Evolutionary conservation across 64 coral and sea anemone genomes (phyloP).

Genomic region (Trachythela sp.): DNA sequence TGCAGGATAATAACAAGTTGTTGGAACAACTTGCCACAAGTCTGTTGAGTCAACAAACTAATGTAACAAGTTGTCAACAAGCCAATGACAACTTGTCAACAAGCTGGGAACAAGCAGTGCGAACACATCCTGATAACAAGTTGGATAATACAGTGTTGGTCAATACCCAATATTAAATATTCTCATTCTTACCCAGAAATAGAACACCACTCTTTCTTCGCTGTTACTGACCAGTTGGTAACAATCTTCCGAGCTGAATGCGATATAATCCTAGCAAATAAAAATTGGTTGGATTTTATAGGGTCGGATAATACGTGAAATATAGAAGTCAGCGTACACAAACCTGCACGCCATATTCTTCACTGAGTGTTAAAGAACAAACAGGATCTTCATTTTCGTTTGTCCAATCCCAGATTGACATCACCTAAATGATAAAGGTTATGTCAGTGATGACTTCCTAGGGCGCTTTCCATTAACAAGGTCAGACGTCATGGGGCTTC

Average conservation of each 20-base stretch:
- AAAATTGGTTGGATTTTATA: background rate
- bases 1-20: no score
- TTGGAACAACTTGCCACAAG: no score
- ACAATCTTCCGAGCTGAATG: slow-evolving; percentile 70
- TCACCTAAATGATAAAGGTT: slow-evolving; percentile 44
- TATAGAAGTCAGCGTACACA: background rate
- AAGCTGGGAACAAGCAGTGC: no score
- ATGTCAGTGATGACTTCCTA: no score
- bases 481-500: no score
- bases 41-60: background rate
- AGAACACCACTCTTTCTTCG: slow-evolving; percentile 81
- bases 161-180: background rate
- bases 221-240: slow-evolving; percentile 91
- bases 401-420: slow-evolving; percentile 98
- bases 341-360: slow-evolving; percentile 89
- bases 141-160: no score
- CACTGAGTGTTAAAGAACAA: slow-evolving; percentile 77
- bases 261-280: slow-evolving; percentile 64
- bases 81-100: no score
- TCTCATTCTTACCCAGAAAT: slow-evolving; percentile 57
- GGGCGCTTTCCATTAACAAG: no score
- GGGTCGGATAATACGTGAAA: background rate
- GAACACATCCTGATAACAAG: no score
- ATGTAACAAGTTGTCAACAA: no score
- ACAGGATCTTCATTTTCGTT: slow-evolving; percentile 69